phyloP scores from a whole-genome alignment of 2,888 invertebrate species.

The Oxystoma pomonae region DNA sequence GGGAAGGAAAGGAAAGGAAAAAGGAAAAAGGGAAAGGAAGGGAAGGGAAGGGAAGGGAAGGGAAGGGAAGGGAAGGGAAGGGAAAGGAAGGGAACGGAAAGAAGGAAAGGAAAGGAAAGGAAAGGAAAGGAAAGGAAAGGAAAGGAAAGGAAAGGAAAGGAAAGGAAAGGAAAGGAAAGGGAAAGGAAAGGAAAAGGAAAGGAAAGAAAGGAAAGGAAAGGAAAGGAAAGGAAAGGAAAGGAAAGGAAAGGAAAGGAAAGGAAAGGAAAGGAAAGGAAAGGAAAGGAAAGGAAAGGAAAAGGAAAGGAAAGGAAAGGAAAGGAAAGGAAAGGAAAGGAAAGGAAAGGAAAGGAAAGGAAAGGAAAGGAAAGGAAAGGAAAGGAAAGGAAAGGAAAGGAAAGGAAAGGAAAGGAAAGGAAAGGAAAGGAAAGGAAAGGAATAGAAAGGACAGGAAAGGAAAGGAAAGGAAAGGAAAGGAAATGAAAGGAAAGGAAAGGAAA shows the following conservation, averaged over 20 bases:
- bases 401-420: neutral
- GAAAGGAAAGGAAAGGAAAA: constrained; percentile 2
- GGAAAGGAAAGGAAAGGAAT: neutral
- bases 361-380: constrained; percentile 3
- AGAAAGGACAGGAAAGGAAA: neutral
- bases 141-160: constrained; percentile 3
- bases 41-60: neutral
- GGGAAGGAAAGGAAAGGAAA: neutral
- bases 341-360: constrained; percentile 3
- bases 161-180: constrained; percentile 1
- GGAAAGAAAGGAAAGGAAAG: constrained; percentile 1
- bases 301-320: constrained; percentile 1
- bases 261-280: constrained; percentile 3
- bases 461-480: neutral
- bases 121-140: constrained; percentile 3
- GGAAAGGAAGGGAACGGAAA: constrained; percentile 1
- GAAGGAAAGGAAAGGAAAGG: constrained; percentile 1
- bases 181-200: neutral
- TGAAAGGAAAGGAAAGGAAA: neutral
- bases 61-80: neutral
- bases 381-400: neutral
- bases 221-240: constrained; percentile 3
- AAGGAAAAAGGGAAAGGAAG: neutral
- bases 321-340: constrained; percentile 3
- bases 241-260: constrained; percentile 3